A percentile compares a stretch with the other conserved stretches of the same genome.
These are phyloP conservation scores for Chloropsis hardwickii DNA, from an alignment of 2,113 vertebrate species.

Conservation along the genomic window DNA sequence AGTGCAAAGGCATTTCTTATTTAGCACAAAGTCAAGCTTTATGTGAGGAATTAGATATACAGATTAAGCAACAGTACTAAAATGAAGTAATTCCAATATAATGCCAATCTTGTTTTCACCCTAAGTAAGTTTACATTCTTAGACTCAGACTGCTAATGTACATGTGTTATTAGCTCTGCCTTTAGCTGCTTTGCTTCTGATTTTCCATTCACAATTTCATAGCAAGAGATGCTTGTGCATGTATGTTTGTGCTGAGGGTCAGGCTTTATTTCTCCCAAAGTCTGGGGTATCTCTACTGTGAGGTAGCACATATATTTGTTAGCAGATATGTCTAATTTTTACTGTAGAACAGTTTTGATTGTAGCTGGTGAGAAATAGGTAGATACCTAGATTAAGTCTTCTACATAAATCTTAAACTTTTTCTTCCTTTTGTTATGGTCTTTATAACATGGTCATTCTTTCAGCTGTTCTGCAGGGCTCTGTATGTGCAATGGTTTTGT, in stretches of 20 bases:
- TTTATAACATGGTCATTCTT: neutral
- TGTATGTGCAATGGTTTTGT: neutral
- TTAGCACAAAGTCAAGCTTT: slow-evolving; percentile 66
- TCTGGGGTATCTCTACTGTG: rapidly evolving
- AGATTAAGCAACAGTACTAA: slow-evolving; percentile 41
- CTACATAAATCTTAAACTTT: neutral
- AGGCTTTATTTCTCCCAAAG: neutral
- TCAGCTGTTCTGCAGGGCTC: neutral
- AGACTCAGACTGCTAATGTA: neutral
- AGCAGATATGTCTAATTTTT: neutral
- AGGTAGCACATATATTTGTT: neutral
- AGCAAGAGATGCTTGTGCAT: neutral
- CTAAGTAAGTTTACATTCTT: slow-evolving; percentile 37
- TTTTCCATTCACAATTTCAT: neutral
- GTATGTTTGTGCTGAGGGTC: neutral
- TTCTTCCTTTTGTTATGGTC: neutral
- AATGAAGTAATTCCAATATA: slow-evolving; percentile 41
- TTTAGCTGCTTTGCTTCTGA: neutral
- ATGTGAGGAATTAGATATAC: slow-evolving; percentile 59
- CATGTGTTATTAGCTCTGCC: neutral
- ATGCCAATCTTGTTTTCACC: slow-evolving; percentile 18
- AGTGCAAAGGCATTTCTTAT: slow-evolving; percentile 56
- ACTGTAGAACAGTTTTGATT: neutral
- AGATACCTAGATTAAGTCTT: neutral
- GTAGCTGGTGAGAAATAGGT: neutral